These are phyloP conservation scores for Shargacucullia verbasci DNA, from an alignment of 2,888 invertebrate genomes.

Conservation along the genomic window DNA sequence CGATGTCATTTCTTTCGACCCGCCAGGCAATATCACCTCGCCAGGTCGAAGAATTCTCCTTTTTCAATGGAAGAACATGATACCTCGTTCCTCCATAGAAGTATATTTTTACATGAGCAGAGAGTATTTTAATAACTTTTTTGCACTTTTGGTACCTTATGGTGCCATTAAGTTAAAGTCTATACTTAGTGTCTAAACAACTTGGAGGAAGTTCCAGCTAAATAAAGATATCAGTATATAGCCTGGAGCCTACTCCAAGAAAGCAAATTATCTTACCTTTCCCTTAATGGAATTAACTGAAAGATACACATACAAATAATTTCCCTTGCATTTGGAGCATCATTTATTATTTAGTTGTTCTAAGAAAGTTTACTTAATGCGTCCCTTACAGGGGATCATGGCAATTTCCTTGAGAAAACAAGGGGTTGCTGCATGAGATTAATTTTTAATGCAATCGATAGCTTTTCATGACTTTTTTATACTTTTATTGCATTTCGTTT, in stretches of 20 bases:
- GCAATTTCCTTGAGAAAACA: slow-evolving; percentile 84
- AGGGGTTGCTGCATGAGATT: slow-evolving; percentile 75
- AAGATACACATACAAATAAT: slow-evolving; percentile 31
- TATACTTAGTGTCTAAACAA: no score
- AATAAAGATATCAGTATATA: no score
- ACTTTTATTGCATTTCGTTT: slow-evolving; percentile 13
- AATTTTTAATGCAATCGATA: slow-evolving; percentile 70
- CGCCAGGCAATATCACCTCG: no score
- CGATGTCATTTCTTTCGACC: no score
- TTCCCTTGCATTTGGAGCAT: slow-evolving; percentile 38
- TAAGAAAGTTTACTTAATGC: slow-evolving; percentile 74
- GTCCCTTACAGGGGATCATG: slow-evolving; percentile 65
- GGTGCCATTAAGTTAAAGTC: no score
- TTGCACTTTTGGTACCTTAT: no score
- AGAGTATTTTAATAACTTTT: no score
- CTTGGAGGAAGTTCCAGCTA: no score
- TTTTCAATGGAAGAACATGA: no score
- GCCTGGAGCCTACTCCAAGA: background rate
- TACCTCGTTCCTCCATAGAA: no score
- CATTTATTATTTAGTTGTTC: slow-evolving; percentile 39
- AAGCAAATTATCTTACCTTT: background rate
- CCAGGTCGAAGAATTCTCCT: no score
- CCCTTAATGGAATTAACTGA: slow-evolving; percentile 23
- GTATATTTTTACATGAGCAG: no score
- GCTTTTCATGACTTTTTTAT: slow-evolving; percentile 19